Evolutionary conservation across 2,797 vertebrate genomes (phyloP), one percentile per base, ranked within the genome.

Genomic region (Falco berigora): DNA sequence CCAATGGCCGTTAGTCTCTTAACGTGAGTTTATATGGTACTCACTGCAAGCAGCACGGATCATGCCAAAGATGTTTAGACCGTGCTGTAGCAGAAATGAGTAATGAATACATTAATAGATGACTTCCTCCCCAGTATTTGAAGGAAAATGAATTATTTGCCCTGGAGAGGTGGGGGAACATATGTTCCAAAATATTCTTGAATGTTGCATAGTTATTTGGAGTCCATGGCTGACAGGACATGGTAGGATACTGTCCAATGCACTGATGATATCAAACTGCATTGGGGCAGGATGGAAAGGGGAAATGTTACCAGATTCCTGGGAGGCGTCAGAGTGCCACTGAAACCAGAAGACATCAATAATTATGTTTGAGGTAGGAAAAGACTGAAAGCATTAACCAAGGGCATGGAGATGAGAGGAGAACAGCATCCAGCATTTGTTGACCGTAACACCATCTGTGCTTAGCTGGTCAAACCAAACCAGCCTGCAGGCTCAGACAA

Each of bases 71-170:
- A 66, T 68, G 28, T 79, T 77, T 84, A 50, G 63, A 56, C 52
- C 81, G 22, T 36, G 32, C 79, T 76, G 52, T 46, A 79, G 47
- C 74, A 87, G 92, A 82, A 94, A 67, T 79, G 49, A 95, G 69
- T 81, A 95, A 94, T 34, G 74, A 94, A 74, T 2, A 30, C 1
- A 9, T 86, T 94, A 81, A 85, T 77, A 10, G 10, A 88, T 85
- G 61, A 61, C 46, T 92, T 96, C 80, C 93, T 96, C 77, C 14
- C 25, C 4, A 12, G 14, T 21, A 84, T 52, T 63, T 36, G 10
- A 49, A 75, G 61, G 22, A 61, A 55, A 62, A 71, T 28, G 21
- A 69, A 81, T 66, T 49, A 82, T 72, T 61, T 40, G 47, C 52
- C 69, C 77, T 3, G 4, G 90, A 81, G 62, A 86, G 32, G 11